Percentiles rank a stretch among this genome's conserved stretches.
These are phyloP conservation scores for Ellobius talpinus DNA, from an alignment of 2,113 vertebrate species.

Conservation along the genomic window DNA sequence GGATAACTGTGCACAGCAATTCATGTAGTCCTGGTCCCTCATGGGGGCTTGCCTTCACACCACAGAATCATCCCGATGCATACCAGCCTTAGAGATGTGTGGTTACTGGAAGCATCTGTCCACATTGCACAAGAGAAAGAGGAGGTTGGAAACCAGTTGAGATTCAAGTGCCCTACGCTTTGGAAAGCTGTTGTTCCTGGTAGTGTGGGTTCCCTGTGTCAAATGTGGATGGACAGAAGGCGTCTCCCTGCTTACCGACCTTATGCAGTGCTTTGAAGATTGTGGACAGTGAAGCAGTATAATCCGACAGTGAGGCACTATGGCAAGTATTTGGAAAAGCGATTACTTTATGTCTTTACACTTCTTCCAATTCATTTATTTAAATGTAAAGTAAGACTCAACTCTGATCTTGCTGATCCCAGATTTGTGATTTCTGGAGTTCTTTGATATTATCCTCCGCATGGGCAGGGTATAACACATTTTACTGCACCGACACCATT, in stretches of 20 bases:
- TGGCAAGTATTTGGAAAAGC: not conserved
- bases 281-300: not conserved
- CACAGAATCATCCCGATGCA: not conserved
- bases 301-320: not conserved
- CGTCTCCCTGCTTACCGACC: not conserved
- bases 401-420: not conserved
- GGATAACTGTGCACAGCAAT: not conserved
- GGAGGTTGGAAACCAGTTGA: not conserved
- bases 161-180: not conserved
- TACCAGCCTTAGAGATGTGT: not conserved
- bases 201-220: not conserved
- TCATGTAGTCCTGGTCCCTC: not conserved
- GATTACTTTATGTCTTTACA: not conserved
- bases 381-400: not conserved
- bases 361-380: not conserved
- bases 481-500: not conserved
- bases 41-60: not conserved
- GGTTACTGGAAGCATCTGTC: not conserved
- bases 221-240: not conserved
- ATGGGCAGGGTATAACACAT: not conserved
- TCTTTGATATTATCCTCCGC: conserved; percentile 1
- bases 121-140: not conserved
- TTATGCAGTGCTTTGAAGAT: not conserved
- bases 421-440: conserved; percentile 18
- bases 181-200: not conserved